Conservation (phyloP, 2,113 vertebrate genomes). For the Bostrychus sinensis region DNA sequence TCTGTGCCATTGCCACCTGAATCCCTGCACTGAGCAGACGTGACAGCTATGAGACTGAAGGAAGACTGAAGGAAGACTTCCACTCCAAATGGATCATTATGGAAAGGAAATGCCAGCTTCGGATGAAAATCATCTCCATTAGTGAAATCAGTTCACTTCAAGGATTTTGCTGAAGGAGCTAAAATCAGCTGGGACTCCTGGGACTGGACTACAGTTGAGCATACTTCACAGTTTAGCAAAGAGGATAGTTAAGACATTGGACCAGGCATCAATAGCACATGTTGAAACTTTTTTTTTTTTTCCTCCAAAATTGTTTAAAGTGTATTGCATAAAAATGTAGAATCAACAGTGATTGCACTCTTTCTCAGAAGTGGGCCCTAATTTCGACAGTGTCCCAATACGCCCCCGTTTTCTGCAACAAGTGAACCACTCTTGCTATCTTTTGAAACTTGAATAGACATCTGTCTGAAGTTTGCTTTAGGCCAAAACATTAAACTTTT, state of each 20-base stretch:
- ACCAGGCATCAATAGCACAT: too few relatives aligned
- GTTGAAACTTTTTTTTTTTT: too few relatives aligned
- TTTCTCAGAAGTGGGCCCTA: slow-evolving; percentile 1
- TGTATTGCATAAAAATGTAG: not conserved
- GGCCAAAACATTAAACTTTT: slow-evolving; percentile 8
- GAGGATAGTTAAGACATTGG: not conserved
- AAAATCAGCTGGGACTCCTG: slow-evolving; percentile 16
- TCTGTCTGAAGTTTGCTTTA: slow-evolving; percentile 8
- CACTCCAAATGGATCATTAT: slow-evolving; percentile 46
- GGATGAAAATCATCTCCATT: slow-evolving; percentile 48
- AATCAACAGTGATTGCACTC: slow-evolving; percentile 28
- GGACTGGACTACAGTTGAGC: not conserved
- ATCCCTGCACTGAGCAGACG: slow-evolving; percentile 30
- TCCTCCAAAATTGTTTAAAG: too few relatives aligned
- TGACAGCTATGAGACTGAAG: slow-evolving; percentile 25
- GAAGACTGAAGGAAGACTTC: slow-evolving; percentile 54
- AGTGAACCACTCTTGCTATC: slow-evolving; percentile 19
- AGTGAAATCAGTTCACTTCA: slow-evolving; percentile 45
- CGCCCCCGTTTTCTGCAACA: not conserved
- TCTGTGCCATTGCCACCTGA: slow-evolving; percentile 35
- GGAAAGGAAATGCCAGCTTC: slow-evolving; percentile 36
- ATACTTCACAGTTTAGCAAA: too few relatives aligned
- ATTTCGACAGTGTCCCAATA: not conserved
- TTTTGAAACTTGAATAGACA: slow-evolving; percentile 24
- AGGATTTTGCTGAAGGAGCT: slow-evolving; percentile 45